Evolutionary conservation across 2,888 invertebrate genomes (phyloP).

Genomic region (Oxyscelio sp.): DNA sequence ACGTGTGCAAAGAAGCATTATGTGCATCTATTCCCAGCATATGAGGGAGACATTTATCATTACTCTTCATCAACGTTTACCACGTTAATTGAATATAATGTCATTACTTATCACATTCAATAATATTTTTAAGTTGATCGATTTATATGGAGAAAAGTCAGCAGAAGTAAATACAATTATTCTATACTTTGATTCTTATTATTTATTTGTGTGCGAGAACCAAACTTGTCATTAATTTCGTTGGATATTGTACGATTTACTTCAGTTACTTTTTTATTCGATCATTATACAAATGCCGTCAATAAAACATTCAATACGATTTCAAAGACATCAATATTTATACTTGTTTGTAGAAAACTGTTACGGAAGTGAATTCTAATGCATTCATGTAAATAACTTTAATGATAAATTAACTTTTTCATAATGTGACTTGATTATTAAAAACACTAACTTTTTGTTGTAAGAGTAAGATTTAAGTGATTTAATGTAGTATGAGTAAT

Average conservation of each 20-base stretch:
- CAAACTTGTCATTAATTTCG: not conserved
- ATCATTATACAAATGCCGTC: too few relatives aligned
- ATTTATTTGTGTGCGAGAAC: conserved; percentile 26
- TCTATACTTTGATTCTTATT: conserved; percentile 79
- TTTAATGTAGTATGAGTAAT: too few relatives aligned
- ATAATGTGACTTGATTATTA: too few relatives aligned
- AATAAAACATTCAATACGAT: too few relatives aligned
- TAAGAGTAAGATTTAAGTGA: too few relatives aligned
- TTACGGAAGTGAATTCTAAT: too few relatives aligned
- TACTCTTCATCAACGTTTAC: conserved; percentile 56
- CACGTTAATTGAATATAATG: conserved; percentile 65
- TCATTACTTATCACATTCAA: conserved; percentile 77
- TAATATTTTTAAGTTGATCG: conserved; percentile 83
- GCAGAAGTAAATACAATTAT: conserved; percentile 83
- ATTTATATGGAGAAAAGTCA: conserved; percentile 82
- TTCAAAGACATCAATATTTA: too few relatives aligned
- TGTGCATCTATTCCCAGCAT: conserved; percentile 66
- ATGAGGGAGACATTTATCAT: conserved; percentile 64
- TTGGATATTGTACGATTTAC: not conserved
- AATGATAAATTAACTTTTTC: too few relatives aligned
- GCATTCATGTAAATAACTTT: too few relatives aligned
- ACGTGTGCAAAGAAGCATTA: conserved; percentile 38
- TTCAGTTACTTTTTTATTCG: not conserved
- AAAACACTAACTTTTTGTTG: too few relatives aligned
- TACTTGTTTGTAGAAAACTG: too few relatives aligned